Evolutionary conservation across 2,888 invertebrate species (phyloP), one percentile per base, ranked within the genome.

Genomic region (Spatulosminthurus flaviceps): DNA sequence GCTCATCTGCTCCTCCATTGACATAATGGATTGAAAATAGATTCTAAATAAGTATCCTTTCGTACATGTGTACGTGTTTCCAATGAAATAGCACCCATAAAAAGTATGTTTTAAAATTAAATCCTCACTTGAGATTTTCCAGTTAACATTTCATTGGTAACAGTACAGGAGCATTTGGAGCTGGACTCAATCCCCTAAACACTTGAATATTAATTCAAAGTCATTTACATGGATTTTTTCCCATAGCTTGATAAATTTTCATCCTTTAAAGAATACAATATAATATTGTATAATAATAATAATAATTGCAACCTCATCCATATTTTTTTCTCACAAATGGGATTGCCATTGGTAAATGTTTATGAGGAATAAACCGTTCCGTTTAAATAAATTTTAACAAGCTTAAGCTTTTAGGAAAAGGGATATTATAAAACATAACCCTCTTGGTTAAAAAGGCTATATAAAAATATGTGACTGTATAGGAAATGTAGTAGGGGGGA

Each of bases 301-400:
- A 16, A 5, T 11, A n/a, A 19, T n/a, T 51, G 51, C 16, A 13
- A 51, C 9, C 51, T 51, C 51, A 51, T 51, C 16, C n/a, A 51
- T n/a, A n/a, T n/a, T n/a, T n/a, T n/a, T n/a, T 41, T 41, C 13
- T 9, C 51, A 16, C 51, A 1, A 51, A 11, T 5, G 34, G 34
- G 51, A 51, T 51, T 51, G 51, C 16, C 51, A 51, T 51, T 51
- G 51, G 51, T 51, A 51, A 51, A 51, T 51, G 51, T 51, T 51
- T 51, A 16, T 51, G n/a, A 51, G 51, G 16, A n/a, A n/a, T n/a
- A n/a, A n/a, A 51, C 16, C 51, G 51, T 51, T 51, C 51, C n/a
- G 51, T 51, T 51, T 51, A 51, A 51, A 51, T 16, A 51, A 51
- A 51, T 51, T n/a, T 51, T 51, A 51, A 51, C 51, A 51, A 51